A percentile compares a stretch with the other conserved stretches of the same genome.
These are phyloP conservation scores for Daubentonia madagascariensis DNA, from an alignment of 2,113 vertebrate genomes.

Conservation along the genomic window DNA sequence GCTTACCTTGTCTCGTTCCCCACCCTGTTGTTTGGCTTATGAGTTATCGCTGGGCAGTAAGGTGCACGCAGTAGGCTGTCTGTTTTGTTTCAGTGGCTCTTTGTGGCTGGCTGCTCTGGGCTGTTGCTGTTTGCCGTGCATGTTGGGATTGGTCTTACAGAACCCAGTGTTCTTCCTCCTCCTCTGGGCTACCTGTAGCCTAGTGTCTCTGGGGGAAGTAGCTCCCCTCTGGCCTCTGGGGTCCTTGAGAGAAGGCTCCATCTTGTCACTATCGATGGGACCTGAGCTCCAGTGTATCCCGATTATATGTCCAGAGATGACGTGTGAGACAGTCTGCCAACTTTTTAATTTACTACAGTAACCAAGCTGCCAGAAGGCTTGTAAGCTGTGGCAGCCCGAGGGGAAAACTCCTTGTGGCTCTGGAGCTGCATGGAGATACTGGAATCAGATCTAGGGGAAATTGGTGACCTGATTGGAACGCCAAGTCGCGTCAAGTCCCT, in stretches of 20 bases:
- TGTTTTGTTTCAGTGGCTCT: not conserved
- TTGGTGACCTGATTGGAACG: fast-evolving
- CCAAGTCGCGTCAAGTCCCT: no score
- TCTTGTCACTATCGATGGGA: not conserved
- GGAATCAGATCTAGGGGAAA: not conserved
- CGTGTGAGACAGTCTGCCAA: not conserved
- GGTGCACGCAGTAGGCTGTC: not conserved
- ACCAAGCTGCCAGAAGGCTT: not conserved
- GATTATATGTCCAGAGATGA: not conserved
- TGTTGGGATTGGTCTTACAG: not conserved
- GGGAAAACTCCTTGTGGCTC: no score
- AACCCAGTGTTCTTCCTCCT: fast-evolving
- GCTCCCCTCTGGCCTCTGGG: not conserved
- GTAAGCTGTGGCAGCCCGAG: not conserved
- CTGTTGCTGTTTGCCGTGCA: not conserved
- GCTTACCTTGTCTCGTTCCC: fast-evolving
- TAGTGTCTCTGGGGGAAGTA: not conserved
- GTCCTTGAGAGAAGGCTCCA: fast-evolving
- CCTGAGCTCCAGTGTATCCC: not conserved
- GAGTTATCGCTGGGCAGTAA: fast-evolving
- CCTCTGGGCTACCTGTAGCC: not conserved
- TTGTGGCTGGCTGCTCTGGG: not conserved
- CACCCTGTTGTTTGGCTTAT: fast-evolving
- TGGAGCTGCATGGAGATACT: not conserved
- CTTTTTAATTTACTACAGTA: not conserved